Percentiles rank a stretch among this genome's conserved stretches.
phyloP scores from a whole-genome alignment of 1,140 invertebrate species.

The Neodiprion pinetum region DNA sequence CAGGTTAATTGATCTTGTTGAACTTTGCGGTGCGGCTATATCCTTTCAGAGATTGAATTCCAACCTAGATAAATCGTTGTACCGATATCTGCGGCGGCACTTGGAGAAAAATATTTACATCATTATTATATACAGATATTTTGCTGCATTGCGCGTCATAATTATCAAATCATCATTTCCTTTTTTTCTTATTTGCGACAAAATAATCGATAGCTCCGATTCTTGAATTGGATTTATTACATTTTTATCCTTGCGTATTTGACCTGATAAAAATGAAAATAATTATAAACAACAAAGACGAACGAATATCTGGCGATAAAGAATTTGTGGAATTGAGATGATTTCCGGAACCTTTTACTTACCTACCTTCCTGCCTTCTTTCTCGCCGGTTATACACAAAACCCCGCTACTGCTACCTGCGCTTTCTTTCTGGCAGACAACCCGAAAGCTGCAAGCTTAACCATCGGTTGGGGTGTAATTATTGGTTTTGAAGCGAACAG shows the following conservation, averaged over 20 bases:
- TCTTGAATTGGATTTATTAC: too few species aligned
- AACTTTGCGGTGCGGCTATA: not conserved
- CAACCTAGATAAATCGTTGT: not conserved
- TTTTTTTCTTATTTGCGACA: too few species aligned
- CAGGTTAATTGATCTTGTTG: not conserved
- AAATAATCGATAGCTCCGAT: too few species aligned
- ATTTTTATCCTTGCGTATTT: too few species aligned
- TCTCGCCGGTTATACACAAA: not conserved
- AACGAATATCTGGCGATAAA: not conserved
- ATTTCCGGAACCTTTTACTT: not conserved
- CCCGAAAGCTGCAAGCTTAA: not conserved
- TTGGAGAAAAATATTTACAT: too few species aligned
- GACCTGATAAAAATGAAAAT: too few species aligned
- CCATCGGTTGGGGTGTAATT: slow-evolving; percentile 29
- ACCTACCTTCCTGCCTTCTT: not conserved
- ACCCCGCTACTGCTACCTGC: not conserved
- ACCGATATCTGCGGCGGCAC: too few species aligned
- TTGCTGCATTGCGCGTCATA: too few species aligned
- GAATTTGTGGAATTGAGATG: not conserved
- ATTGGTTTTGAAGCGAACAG: slow-evolving; percentile 31
- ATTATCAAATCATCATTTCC: too few species aligned
- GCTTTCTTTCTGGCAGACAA: not conserved
- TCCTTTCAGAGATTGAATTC: not conserved
- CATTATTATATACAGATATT: too few species aligned
- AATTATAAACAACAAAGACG: too few species aligned